phyloP scores from a whole-genome alignment of 2,113 vertebrate genomes.

The Fregata magnificens region DNA sequence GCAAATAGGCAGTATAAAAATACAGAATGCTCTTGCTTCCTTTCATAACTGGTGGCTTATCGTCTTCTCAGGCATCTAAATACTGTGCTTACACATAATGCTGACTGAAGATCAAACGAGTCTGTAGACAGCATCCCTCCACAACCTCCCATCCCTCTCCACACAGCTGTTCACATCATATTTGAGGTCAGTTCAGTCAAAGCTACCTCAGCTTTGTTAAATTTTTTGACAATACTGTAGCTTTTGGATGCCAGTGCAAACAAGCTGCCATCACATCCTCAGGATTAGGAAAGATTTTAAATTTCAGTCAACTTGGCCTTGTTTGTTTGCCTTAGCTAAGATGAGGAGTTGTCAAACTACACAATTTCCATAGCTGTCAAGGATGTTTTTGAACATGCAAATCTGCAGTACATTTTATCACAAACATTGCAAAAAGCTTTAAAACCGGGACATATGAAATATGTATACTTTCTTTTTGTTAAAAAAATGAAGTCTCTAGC shows the following conservation, averaged over 20 bases:
- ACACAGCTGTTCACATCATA: conserved; percentile 11
- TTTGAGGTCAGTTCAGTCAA: conserved; percentile 53
- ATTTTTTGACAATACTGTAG: conserved; percentile 38
- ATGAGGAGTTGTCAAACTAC: conserved; percentile 62
- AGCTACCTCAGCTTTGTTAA: conserved; percentile 26
- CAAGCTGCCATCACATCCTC: conserved; percentile 32
- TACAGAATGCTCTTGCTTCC: not conserved
- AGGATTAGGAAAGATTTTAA: conserved; percentile 51
- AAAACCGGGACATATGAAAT: conserved; percentile 53
- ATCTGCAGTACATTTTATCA: conserved; percentile 54
- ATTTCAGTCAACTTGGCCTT: conserved; percentile 58
- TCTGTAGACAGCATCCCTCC: not conserved
- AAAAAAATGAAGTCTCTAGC: not conserved
- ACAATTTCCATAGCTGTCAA: conserved; percentile 67
- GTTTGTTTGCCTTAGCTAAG: conserved; percentile 57
- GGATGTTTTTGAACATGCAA: conserved; percentile 61
- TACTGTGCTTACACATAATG: not conserved
- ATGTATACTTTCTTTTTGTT: conserved; percentile 14
- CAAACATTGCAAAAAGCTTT: conserved; percentile 59
- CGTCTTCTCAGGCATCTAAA: conserved; percentile 9
- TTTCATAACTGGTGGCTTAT: conserved; percentile 15
- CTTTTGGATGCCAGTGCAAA: conserved; percentile 42
- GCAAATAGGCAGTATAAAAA: not conserved
- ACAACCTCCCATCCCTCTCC: not conserved
- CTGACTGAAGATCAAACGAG: conserved; percentile 45